Evolutionary conservation across 2,888 invertebrate species (phyloP).

Genomic region (Alitta virens): DNA sequence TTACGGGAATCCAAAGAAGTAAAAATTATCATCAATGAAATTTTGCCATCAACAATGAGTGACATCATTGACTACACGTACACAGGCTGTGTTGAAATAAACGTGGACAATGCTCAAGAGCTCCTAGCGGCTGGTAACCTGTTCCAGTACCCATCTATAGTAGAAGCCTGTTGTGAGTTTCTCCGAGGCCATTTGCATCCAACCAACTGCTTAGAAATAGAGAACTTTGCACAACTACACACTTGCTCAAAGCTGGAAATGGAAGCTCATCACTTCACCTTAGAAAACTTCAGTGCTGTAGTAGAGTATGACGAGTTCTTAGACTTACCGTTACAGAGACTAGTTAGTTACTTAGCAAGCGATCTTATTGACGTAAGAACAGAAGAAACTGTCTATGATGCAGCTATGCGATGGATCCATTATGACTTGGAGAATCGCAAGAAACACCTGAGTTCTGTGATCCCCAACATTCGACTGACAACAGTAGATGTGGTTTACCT

Average conservation of each 20-base stretch:
- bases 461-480: constrained; percentile 45
- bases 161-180: constrained; percentile 47
- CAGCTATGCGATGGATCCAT: constrained; percentile 50
- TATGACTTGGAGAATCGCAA: constrained; percentile 43
- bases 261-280: constrained; percentile 43
- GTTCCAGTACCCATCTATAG: constrained; percentile 54
- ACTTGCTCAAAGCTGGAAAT: constrained; percentile 46
- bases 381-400: constrained; percentile 51
- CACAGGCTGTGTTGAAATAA: constrained; percentile 54
- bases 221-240: constrained; percentile 53
- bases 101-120: constrained; percentile 54
- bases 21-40: constrained; percentile 46
- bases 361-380: constrained; percentile 52
- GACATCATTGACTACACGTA: constrained; percentile 54
- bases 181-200: constrained; percentile 50
- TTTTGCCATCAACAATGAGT: constrained; percentile 52
- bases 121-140: constrained; percentile 52
- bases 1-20: constrained; percentile 49
- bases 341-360: constrained; percentile 46
- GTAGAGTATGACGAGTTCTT: constrained; percentile 53
- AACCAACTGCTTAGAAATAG: constrained; percentile 55
- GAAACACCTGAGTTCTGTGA: constrained; percentile 35
- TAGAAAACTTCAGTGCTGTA: constrained; percentile 52
- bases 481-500: constrained; percentile 46
- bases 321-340: constrained; percentile 42